These are phyloP conservation scores for Pholis gunnellus DNA, from an alignment of 2,113 vertebrate genomes.

Conservation along the genomic window DNA sequence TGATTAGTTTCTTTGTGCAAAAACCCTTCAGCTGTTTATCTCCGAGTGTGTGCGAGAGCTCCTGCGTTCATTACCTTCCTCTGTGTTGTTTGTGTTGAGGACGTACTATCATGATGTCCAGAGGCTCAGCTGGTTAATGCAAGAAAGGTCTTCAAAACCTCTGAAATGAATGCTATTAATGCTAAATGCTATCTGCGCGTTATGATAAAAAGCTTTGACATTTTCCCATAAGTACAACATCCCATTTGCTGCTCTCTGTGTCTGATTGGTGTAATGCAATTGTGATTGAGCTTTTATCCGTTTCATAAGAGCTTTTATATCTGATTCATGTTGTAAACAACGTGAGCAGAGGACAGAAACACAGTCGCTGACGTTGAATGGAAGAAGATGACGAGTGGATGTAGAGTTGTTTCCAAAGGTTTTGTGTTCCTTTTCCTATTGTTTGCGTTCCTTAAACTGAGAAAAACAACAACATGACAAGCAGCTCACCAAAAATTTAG, in stretches of 20 bases:
- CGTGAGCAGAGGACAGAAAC: not conserved
- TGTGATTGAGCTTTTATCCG: conserved; percentile 34
- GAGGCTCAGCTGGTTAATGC: conserved; percentile 16
- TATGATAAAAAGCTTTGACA: conserved; percentile 49
- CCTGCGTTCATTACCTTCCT: not conserved
- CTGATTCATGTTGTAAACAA: conserved; percentile 40
- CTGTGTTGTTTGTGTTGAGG: conserved; percentile 12
- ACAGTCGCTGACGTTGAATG: not conserved
- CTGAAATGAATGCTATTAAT: conserved; percentile 5
- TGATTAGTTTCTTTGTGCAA: conserved; percentile 51
- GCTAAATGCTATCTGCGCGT: conserved; percentile 21
- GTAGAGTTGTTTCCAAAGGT: not conserved
- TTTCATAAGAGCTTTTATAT: conserved; percentile 46
- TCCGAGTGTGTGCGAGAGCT: not conserved
- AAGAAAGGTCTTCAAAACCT: conserved; percentile 24
- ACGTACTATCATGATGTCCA: conserved; percentile 15
- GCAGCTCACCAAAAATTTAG: not conserved
- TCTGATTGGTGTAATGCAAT: conserved; percentile 37
- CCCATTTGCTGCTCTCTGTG: conserved; percentile 7
- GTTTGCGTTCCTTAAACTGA: not conserved
- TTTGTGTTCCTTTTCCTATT: not conserved
- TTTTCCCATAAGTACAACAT: conserved; percentile 26
- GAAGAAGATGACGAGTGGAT: not conserved
- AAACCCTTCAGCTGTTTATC: conserved; percentile 35
- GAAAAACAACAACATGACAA: not conserved